phyloP scores from a whole-genome alignment of 1,140 invertebrate species.

The Diorhabda carinulata region DNA sequence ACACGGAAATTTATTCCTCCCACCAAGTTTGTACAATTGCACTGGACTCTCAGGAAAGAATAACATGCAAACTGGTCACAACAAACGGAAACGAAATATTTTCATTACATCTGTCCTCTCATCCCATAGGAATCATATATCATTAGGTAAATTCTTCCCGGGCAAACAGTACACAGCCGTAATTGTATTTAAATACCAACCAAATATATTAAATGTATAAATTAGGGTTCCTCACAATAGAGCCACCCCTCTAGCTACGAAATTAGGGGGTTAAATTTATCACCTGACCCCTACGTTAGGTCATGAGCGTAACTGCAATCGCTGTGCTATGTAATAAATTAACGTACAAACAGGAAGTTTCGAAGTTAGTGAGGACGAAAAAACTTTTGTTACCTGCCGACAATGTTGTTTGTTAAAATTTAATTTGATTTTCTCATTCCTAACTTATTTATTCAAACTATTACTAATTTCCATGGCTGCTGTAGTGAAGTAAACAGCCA shows the following conservation, averaged over 20 bases:
- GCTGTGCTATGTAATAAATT: neutral
- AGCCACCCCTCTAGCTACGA: slow-evolving; percentile 23
- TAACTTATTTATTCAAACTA: no score
- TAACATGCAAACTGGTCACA: slow-evolving; percentile 9
- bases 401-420: no score
- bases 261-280: slow-evolving; percentile 35
- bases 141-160: slow-evolving; percentile 13
- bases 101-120: slow-evolving; percentile 13
- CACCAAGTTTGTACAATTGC: neutral
- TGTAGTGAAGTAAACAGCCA: no score
- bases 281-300: slow-evolving; percentile 29
- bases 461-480: no score
- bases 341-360: neutral
- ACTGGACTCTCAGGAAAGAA: neutral
- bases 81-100: slow-evolving; percentile 10
- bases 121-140: slow-evolving; percentile 5
- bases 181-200: slow-evolving; percentile 31
- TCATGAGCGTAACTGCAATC: no score
- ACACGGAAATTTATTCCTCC: neutral
- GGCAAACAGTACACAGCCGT: slow-evolving; percentile 16
- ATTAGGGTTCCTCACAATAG: slow-evolving; percentile 33
- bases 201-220: slow-evolving; percentile 34
- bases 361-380: neutral
- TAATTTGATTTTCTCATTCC: no score
- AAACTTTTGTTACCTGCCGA: no score